Evolutionary conservation across 2,888 invertebrate genomes (phyloP).

Genomic region (Scaptomyza caliginosa): DNA sequence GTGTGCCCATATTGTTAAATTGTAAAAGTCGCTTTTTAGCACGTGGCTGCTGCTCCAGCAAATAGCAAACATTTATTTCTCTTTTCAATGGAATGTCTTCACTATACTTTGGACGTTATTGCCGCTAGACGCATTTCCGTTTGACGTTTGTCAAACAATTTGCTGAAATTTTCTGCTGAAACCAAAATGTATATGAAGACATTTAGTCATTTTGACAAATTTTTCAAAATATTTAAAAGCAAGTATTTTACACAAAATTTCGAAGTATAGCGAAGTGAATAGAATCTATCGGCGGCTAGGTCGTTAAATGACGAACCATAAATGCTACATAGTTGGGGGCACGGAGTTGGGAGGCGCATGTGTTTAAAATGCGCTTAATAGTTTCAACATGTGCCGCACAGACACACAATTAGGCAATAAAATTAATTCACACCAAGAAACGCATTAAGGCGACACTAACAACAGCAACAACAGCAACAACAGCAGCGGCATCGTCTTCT

Average conservation of each 20-base stretch:
- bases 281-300: conserved; percentile 7
- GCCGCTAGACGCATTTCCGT: conserved; percentile 40
- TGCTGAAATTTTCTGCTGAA: conserved; percentile 65
- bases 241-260: conserved; percentile 33
- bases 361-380: conserved; percentile 80
- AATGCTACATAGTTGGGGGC: conserved; percentile 65
- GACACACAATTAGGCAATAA: conserved; percentile 80
- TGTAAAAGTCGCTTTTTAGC: conserved; percentile 15
- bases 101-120: conserved; percentile 29
- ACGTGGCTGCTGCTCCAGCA: conserved; percentile 26
- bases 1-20: conserved; percentile 47
- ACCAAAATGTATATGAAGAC: conserved; percentile 71
- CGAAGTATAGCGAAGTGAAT: conserved; percentile 1
- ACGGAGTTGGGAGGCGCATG: conserved; percentile 6
- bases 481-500: conserved; percentile 2
- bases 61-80: conserved; percentile 1
- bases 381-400: conserved; percentile 82
- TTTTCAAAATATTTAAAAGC: conserved; percentile 20
- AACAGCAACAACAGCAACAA: conserved; percentile 1
- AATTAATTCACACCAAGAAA: conserved; percentile 82
- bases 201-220: conserved; percentile 62
- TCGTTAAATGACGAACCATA: conserved; percentile 53
- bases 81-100: conserved; percentile 22
- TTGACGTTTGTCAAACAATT: conserved; percentile 44
- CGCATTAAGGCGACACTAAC: conserved; percentile 51